Base-by-base conservation (phyloP, 2,113 vertebrate species). In the Synodontis membranacea region DNA sequence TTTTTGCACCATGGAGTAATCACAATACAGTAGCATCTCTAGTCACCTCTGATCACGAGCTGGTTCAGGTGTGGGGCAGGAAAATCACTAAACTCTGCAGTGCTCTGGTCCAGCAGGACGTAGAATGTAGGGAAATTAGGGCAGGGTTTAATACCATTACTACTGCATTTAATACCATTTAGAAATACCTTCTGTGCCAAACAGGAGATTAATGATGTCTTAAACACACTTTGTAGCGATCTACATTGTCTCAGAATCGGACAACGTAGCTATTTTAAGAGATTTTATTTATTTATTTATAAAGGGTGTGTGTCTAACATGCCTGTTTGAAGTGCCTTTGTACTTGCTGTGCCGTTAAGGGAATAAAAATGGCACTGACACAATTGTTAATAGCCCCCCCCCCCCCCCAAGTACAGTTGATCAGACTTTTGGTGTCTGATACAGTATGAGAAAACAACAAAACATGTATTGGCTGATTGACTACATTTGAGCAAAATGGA, bases 201-300 rank as follows among this genome's bases (percentile, higher is more conserved):
- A 58, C 11, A 39, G 64, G 64, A 54, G 46, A 52, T 37, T 25
- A 31, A 17, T 58, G 10, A 80, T 34, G 84, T 81, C 84, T 86
- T 86, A 86, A 86, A 72, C 64, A 72, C n/a, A 81, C 37, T 70
- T 68, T 1, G 46, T 79, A 50, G n/a, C 25, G 21, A 46, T 60
- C 17, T n/a, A 60, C 7, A 31, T 58, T 34, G 39, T 28, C 70
- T 44, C 17, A 48, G 54, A 46, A 80, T 39, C 78, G 37, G 78
- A 48, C 34, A 21, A 34, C 9, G 76, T 7, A 23, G 54, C 34
- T 7, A 28, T 50, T 19, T 39, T 37, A 25, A n/a, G 19, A 66
- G 46, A 7, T 44, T 56, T n/a, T 46, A 17, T n/a, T 2, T 37
- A 34, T 31, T 5, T n/a, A 2, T 28, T 2, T 68, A 11, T 80